Percentiles rank a stretch among this genome's conserved stretches.
These are phyloP conservation scores for Lasioglossum albipes DNA, from an alignment of 1,140 invertebrate species.

Conservation along the genomic window DNA sequence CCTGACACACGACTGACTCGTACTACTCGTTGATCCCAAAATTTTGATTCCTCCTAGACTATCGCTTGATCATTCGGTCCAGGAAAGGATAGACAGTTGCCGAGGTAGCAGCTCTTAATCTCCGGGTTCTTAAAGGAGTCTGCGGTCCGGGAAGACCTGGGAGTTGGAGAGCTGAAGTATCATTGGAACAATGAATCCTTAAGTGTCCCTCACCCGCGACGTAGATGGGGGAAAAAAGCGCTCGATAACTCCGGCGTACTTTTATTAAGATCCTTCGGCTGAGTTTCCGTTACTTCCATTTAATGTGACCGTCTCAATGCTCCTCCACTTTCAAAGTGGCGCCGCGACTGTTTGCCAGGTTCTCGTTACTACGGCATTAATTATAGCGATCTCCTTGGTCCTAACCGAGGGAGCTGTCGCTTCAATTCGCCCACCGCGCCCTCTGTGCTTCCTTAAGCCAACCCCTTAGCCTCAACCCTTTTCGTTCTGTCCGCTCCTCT, in stretches of 20 bases:
- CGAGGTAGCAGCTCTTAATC: slow-evolving; percentile 21
- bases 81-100: not conserved
- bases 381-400: slow-evolving; percentile 53
- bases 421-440: not conserved
- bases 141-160: not conserved
- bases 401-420: not conserved
- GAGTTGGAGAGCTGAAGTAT: slow-evolving; percentile 6
- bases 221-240: slow-evolving; percentile 1
- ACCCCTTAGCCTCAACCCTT: not conserved
- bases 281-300: slow-evolving; percentile 13
- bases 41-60: not conserved
- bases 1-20: too few relatives aligned
- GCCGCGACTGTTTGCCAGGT: slow-evolving; percentile 31
- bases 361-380: slow-evolving; percentile 60
- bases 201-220: slow-evolving; percentile 12
- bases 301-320: slow-evolving; percentile 13
- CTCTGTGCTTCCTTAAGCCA: not conserved
- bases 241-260: slow-evolving; percentile 29
- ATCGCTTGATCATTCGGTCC: not conserved
- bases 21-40: not conserved
- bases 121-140: slow-evolving; percentile 25
- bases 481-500: not conserved
- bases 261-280: slow-evolving; percentile 32
- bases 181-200: slow-evolving; percentile 35
- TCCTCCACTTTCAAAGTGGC: slow-evolving; percentile 14